A percentile compares a stretch with the other conserved stretches of the same genome.
Evolutionary conservation across 2,888 invertebrate species (phyloP).

Genomic region (Tachina fera): DNA sequence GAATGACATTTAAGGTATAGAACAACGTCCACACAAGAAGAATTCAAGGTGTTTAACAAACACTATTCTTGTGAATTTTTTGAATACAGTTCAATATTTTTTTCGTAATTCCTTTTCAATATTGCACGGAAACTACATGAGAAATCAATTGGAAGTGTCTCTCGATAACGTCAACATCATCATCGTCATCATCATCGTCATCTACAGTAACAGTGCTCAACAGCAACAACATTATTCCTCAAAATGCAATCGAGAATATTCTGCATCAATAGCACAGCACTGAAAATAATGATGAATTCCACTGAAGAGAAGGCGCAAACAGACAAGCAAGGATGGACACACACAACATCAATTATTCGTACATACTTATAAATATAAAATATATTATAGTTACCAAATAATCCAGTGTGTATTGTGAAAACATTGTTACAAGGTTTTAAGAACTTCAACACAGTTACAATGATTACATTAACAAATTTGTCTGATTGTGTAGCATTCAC

Average conservation of each 20-base stretch:
- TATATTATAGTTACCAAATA: slow-evolving; percentile 35
- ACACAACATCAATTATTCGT: neutral
- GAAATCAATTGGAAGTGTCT: slow-evolving; percentile 77
- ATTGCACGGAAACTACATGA: slow-evolving; percentile 65
- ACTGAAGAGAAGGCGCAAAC: slow-evolving; percentile 75
- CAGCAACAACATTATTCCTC: slow-evolving; percentile 71
- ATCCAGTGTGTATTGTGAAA: slow-evolving; percentile 53
- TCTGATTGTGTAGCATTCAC: slow-evolving; percentile 29
- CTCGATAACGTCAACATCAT: slow-evolving; percentile 79
- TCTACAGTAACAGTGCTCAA: slow-evolving; percentile 19
- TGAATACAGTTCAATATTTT: neutral
- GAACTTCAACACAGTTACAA: slow-evolving; percentile 37
- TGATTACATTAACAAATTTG: slow-evolving; percentile 51
- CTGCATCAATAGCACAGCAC: slow-evolving; percentile 50
- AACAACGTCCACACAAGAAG: slow-evolving; percentile 63
- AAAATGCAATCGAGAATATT: slow-evolving; percentile 72
- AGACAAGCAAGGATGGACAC: slow-evolving; percentile 30
- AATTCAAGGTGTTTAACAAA: slow-evolving; percentile 59
- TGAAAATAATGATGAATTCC: slow-evolving; percentile 74
- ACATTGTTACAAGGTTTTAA: slow-evolving; percentile 53
- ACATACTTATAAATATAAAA: neutral
- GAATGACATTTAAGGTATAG: slow-evolving; percentile 60
- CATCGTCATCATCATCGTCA: slow-evolving; percentile 44
- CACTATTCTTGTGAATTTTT: slow-evolving; percentile 35
- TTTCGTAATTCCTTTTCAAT: slow-evolving; percentile 35